These are phyloP conservation scores for Aphaenogaster floridana DNA, from an alignment of 1,140 invertebrate species.

Conservation along the genomic window DNA sequence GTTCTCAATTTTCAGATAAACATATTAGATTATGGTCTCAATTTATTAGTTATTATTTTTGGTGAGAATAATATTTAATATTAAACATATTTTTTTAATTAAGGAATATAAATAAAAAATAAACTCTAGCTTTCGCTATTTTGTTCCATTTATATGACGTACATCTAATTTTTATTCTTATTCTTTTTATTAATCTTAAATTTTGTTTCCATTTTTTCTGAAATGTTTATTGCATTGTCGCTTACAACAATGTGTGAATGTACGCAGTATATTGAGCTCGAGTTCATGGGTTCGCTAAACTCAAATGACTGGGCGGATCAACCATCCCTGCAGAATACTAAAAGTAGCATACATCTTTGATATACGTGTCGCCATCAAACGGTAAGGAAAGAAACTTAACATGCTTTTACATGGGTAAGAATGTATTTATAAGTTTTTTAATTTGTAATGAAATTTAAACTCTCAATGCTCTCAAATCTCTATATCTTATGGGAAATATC, in stretches of 20 bases:
- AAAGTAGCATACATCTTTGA: background rate
- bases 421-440: background rate
- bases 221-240: background rate
- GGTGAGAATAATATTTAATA: background rate
- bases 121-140: background rate
- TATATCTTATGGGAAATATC: background rate
- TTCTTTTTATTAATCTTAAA: background rate
- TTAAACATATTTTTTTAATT: too few species aligned
- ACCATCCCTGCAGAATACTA: background rate
- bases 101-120: too few species aligned
- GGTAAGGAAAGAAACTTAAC: constrained; percentile 33
- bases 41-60: background rate
- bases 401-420: constrained; percentile 8
- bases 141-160: background rate
- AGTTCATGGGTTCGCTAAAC: background rate
- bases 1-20: background rate
- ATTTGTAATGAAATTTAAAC: background rate
- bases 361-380: constrained; percentile 44
- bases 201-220: background rate
- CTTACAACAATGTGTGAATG: background rate
- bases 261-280: background rate
- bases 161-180: background rate
- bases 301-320: background rate
- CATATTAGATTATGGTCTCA: background rate
- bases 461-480: background rate